Evolutionary conservation across 1,140 invertebrate species (phyloP), one percentile per base, ranked within the genome.

Genomic region (Ganaspis sp.): DNA sequence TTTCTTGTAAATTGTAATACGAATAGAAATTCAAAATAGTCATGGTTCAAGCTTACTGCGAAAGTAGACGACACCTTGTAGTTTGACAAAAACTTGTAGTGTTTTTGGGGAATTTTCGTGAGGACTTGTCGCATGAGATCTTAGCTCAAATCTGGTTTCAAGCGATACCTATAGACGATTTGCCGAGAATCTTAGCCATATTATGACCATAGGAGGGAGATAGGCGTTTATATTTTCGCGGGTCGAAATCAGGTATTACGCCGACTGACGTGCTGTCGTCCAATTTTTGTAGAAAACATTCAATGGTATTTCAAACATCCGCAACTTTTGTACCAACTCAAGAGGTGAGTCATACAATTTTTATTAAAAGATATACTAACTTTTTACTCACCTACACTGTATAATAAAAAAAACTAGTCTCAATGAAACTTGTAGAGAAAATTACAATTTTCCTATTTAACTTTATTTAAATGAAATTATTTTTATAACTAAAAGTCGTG

Each of bases 161-260:
- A 9, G 73, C 79, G 72, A 83, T 73, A 26, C 72, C 21, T 53
- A 40, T 38, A 29, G 58, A 64, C 54, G 54, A 64, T 64, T 80
- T 73, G 77, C 79, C 69, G 77, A 76, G 79, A 78, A 81, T 80
- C 74, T 83, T 70, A 79, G 77, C 82, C 80, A 83, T 83, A 77
- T 15, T 73, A 71, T 70, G 79, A 73, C 74, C 80, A 73, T 79
- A 70, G 78, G 76, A 77, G 78, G 78, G 76, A 77, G 78, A 80
- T 58, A 80, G 74, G 80, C 82, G 82, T 79, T 70, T 72, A 81
- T 81, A 80, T 85, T 85, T 86, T 86, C 85, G 84, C 85, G 81
- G 85, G 85, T 79, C 85, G 85, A 86, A 85, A 85, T 84, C 78
- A 77, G 75, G 42, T 54, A 58, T 75, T 69, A 70, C 74, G 49